These are phyloP conservation scores for Cyclina sinensis DNA, from an alignment of 1,140 invertebrate species.

Conservation along the genomic window DNA sequence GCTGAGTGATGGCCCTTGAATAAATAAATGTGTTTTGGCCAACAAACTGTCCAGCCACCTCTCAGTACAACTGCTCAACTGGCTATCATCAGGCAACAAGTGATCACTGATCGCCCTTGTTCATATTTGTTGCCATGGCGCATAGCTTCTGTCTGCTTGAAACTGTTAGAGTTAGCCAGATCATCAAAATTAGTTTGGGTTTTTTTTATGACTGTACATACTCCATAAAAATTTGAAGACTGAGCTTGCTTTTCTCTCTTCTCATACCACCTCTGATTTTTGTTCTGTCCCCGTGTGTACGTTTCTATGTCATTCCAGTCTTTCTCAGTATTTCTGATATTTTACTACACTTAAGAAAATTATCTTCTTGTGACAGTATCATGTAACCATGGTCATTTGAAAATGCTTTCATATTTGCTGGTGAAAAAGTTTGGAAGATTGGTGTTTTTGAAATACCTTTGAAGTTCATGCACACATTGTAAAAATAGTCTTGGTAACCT, in stretches of 20 bases:
- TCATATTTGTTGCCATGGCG: slow-evolving; percentile 8
- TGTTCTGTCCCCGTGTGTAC: not conserved
- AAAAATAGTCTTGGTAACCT: not conserved
- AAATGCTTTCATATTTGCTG: not conserved
- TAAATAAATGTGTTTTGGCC: too few relatives aligned
- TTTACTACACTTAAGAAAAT: not conserved
- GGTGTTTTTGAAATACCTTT: slow-evolving; percentile 40
- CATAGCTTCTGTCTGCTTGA: not conserved
- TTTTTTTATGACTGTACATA: not conserved
- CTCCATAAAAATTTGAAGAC: not conserved
- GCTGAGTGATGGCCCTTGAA: too few relatives aligned
- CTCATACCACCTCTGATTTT: slow-evolving; percentile 1
- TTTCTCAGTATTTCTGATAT: not conserved
- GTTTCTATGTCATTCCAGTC: not conserved
- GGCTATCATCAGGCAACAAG: too few relatives aligned
- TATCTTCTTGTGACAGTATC: not conserved
- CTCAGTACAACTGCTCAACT: too few relatives aligned
- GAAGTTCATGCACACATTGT: slow-evolving; percentile 17
- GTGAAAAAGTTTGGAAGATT: slow-evolving; percentile 22
- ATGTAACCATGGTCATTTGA: slow-evolving; percentile 16
- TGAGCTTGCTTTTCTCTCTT: not conserved
- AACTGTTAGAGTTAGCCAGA: not conserved
- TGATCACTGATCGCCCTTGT: too few relatives aligned
- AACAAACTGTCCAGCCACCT: too few relatives aligned
- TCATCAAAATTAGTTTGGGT: not conserved